phyloP scores from a whole-genome alignment of 2,113 vertebrate genomes.

The Cricetomys ansorgei region DNA sequence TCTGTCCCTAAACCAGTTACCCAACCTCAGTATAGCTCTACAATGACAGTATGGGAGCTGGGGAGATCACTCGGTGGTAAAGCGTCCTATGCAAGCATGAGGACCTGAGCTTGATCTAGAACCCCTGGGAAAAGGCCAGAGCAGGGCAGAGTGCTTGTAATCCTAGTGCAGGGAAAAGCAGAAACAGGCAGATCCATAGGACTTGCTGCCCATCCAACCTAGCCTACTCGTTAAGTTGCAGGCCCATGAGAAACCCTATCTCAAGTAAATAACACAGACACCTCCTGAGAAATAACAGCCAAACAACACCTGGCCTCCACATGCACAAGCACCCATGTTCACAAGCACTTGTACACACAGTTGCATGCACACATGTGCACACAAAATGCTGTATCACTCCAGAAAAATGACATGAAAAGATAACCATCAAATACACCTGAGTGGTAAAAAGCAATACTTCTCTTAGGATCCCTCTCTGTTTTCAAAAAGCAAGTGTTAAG shows the following conservation, averaged over 20 bases:
- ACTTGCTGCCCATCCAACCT: background rate
- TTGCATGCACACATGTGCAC: background rate
- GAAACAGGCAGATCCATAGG: background rate
- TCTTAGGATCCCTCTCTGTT: background rate
- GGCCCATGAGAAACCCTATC: background rate
- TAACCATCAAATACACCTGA: background rate
- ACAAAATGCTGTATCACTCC: background rate
- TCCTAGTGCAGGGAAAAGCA: no score
- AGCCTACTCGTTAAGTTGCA: background rate
- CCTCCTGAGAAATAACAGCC: background rate
- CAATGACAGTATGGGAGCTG: background rate
- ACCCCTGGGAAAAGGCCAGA: background rate
- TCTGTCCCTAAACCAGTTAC: background rate
- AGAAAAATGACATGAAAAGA: background rate
- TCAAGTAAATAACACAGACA: background rate
- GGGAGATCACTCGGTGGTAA: background rate
- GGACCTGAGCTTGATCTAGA: no score
- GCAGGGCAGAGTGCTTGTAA: background rate
- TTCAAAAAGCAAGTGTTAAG: constrained; percentile 40
- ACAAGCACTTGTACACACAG: background rate
- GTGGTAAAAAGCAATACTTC: background rate
- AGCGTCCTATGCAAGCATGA: background rate
- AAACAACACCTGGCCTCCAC: no score
- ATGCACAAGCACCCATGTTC: no score
- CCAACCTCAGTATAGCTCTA: background rate